Evolutionary conservation across 2,113 vertebrate genomes (phyloP).

Genomic region (Leucopsar rothschildi): DNA sequence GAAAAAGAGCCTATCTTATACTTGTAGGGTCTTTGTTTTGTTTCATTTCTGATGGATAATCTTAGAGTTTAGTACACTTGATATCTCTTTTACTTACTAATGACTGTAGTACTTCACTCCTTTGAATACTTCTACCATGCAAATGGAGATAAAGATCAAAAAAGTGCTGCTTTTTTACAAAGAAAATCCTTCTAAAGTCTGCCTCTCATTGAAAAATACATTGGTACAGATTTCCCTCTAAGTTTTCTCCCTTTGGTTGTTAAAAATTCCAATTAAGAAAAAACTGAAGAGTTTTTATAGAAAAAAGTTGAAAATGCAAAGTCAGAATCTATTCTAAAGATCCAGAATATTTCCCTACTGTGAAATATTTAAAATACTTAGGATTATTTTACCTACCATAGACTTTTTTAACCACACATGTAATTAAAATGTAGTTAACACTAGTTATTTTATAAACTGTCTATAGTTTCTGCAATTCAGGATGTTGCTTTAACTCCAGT

Average conservation of each 20-base stretch:
- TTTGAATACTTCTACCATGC: slow-evolving; percentile 31
- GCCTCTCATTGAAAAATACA: background rate
- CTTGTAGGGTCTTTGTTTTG: slow-evolving; percentile 30
- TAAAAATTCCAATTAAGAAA: background rate
- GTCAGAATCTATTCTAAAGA: background rate
- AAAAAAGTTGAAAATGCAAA: background rate
- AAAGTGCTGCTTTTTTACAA: background rate
- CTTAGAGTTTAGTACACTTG: slow-evolving; percentile 21
- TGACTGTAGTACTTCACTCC: slow-evolving; percentile 10
- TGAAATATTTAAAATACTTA: background rate
- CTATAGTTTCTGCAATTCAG: background rate
- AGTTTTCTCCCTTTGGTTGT: background rate
- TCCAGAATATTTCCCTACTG: background rate
- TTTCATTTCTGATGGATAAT: slow-evolving; percentile 55
- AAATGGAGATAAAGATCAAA: slow-evolving; percentile 48
- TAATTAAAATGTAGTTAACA: background rate
- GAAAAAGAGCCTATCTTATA: background rate
- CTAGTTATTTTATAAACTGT: background rate
- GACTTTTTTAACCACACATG: background rate
- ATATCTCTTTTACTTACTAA: slow-evolving; percentile 48
- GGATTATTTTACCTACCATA: background rate
- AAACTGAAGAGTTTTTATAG: background rate
- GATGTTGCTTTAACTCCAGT: background rate
- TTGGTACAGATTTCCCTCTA: background rate
- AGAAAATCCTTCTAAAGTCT: background rate